Evolutionary conservation across 2,113 vertebrate genomes (phyloP), one percentile per base, ranked within the genome.

Genomic region (Salvelinus sp.): DNA sequence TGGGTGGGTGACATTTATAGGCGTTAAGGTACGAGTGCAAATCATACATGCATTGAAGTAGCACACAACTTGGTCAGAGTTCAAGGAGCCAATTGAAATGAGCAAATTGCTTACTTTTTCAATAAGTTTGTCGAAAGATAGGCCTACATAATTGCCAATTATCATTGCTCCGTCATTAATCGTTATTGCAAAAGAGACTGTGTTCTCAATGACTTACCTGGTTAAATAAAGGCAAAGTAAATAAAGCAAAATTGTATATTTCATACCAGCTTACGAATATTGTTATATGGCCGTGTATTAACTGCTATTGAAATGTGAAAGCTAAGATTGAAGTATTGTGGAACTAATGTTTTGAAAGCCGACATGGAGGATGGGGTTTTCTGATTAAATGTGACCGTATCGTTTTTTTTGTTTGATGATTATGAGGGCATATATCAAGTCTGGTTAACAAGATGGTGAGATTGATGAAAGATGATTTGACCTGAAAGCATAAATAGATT

Each of bases 391-490:
- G 38, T 44, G 38, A 44, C 38, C 2, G 9, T 44, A 10, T 44
- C 9, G 1, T 12, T 12, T 44, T 6, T 7, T 2, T 44, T 1
- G 0, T 10, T 44, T 2, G 2, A 44, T 10, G 38, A 44, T 10
- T 33, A 44, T 12, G 2, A 44, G 10, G 9, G 38, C 2, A 44
- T 12, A 44, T 44, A 44, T 74, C 57, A 81, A 79, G 72, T 73
- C 47, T 64, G 14, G 1, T 28, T 66, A 27, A 2, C 12, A 66
- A 54, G 25, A 62, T 76, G n/a, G 62, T 63, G 62, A 44, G 38
- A 22, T 6, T 9, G 9, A n/a, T 27, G 3, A 9, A 25, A 14
- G 23, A 27, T 12, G 6, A 27, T 13, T 6, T 66, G 12, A 66
- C 22, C 10, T 66, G n/a, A 25, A 12, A 12, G 23, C 10, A 27